Percentiles rank a stretch among this genome's conserved stretches.
These are phyloP conservation scores for Fratercula arctica DNA, from an alignment of 2,797 vertebrate genomes.

Conservation along the genomic window DNA sequence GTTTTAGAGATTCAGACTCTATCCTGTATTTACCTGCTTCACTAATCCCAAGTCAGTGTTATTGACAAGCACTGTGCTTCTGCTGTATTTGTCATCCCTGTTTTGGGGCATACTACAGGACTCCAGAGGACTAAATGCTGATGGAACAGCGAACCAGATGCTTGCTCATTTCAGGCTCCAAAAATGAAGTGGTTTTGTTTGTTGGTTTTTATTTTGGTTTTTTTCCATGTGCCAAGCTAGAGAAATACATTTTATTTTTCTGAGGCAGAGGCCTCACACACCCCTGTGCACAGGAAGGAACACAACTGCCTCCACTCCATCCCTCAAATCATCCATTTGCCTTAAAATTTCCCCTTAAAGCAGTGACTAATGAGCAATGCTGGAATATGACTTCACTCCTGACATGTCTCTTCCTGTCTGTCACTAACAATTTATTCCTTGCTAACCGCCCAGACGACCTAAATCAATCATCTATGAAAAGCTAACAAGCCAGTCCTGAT, in stretches of 20 bases:
- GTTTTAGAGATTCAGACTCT: neutral
- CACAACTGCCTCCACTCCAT: neutral
- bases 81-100: neutral
- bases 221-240: neutral
- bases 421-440: conserved; percentile 16
- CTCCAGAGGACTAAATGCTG: neutral
- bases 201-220: neutral
- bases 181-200: neutral
- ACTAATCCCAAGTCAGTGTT: neutral
- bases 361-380: neutral
- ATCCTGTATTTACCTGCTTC: neutral
- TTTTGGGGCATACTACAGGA: neutral
- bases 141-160: neutral
- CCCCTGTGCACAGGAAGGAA: neutral
- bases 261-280: neutral
- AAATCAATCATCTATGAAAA: conserved; percentile 21
- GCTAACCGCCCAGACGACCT: neutral
- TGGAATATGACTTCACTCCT: neutral
- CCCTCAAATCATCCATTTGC: neutral
- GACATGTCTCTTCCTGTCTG: conserved; percentile 1
- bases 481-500: neutral
- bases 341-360: neutral
- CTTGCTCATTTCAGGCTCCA: neutral
- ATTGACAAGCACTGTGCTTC: neutral
- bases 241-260: neutral